Percentiles rank a stretch among this genome's conserved stretches.
Evolutionary conservation across 2,113 vertebrate genomes (phyloP).

Genomic region (Symphodus melops): DNA sequence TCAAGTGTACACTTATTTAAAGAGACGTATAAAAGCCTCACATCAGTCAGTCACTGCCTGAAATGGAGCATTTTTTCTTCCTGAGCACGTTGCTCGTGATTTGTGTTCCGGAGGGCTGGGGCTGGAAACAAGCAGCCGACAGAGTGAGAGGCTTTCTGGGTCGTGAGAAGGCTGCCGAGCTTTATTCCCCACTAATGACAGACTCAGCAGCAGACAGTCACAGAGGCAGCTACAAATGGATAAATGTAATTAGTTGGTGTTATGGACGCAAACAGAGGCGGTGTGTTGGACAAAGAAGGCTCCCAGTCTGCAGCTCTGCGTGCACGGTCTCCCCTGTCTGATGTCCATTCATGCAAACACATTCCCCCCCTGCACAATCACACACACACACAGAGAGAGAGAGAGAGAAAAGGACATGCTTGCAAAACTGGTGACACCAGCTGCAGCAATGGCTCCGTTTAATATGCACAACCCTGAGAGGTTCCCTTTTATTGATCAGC

Average conservation of each 20-base stretch:
- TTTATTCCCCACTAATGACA: constrained; percentile 20
- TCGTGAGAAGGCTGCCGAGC: constrained; percentile 50
- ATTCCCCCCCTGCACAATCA: constrained; percentile 17
- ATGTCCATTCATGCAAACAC: constrained; percentile 71
- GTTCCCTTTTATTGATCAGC: constrained; percentile 45
- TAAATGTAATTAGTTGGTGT: constrained; percentile 56
- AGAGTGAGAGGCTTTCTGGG: constrained; percentile 39
- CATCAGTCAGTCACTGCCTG: not conserved
- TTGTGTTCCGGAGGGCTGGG: constrained; percentile 19
- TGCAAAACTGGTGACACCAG: constrained; percentile 30
- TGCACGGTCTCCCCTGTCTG: constrained; percentile 53
- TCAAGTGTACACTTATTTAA: not conserved
- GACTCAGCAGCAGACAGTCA: constrained; percentile 18
- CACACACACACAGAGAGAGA: too few species aligned
- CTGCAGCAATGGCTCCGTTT: constrained; percentile 24
- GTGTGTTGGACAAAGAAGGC: constrained; percentile 65
- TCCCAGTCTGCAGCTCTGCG: constrained; percentile 13
- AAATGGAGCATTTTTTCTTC: not conserved
- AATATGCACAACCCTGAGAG: not conserved
- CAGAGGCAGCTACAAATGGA: constrained; percentile 27
- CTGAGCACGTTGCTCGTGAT: constrained; percentile 17
- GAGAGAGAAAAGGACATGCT: not conserved
- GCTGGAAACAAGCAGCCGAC: constrained; percentile 29
- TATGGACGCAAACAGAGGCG: not conserved
- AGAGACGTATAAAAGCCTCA: not conserved